A percentile compares a stretch with the other conserved stretches of the same genome.
These are phyloP conservation scores for Drosophila maculinotata DNA, from an alignment of 2,888 invertebrate genomes.

Conservation along the genomic window DNA sequence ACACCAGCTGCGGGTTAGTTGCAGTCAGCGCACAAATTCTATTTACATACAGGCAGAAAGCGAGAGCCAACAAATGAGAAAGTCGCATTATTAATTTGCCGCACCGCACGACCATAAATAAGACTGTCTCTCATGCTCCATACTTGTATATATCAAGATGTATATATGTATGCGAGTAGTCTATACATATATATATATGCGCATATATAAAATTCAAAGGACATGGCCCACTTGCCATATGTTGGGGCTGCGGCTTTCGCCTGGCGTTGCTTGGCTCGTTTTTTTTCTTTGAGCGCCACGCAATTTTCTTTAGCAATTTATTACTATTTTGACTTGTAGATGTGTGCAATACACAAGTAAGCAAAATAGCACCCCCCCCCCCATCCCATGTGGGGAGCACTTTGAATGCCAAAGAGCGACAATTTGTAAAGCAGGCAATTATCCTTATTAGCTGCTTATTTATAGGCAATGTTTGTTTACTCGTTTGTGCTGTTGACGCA, in stretches of 20 bases:
- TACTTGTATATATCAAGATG: constrained; percentile 19
- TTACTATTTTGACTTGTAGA: constrained; percentile 76
- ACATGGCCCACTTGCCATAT: constrained; percentile 63
- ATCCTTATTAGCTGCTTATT: constrained; percentile 80
- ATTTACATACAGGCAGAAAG: constrained; percentile 61
- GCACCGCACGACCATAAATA: constrained; percentile 77
- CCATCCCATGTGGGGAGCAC: neutral
- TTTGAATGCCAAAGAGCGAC: constrained; percentile 44
- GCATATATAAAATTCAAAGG: constrained; percentile 60
- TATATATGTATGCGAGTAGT: constrained; percentile 6
- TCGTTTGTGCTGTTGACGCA: constrained; percentile 59
- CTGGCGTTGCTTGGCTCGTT: constrained; percentile 36
- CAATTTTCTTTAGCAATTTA: constrained; percentile 74
- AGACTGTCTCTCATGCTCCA: constrained; percentile 50
- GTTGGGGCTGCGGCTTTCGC: constrained; percentile 44
- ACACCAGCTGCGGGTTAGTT: constrained; percentile 46
- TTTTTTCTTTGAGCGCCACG: constrained; percentile 55
- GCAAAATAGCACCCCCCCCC: neutral
- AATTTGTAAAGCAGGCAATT: constrained; percentile 80
- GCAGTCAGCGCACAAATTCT: constrained; percentile 45
- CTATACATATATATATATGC: constrained; percentile 10
- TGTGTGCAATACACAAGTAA: constrained; percentile 40
- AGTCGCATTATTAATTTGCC: constrained; percentile 78
- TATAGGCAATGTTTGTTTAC: constrained; percentile 74
- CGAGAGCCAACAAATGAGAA: constrained; percentile 61